A percentile compares a stretch with the other conserved stretches of the same genome.
phyloP scores from a whole-genome alignment of 2,113 vertebrate genomes.

The Cebidichthys violaceus region DNA sequence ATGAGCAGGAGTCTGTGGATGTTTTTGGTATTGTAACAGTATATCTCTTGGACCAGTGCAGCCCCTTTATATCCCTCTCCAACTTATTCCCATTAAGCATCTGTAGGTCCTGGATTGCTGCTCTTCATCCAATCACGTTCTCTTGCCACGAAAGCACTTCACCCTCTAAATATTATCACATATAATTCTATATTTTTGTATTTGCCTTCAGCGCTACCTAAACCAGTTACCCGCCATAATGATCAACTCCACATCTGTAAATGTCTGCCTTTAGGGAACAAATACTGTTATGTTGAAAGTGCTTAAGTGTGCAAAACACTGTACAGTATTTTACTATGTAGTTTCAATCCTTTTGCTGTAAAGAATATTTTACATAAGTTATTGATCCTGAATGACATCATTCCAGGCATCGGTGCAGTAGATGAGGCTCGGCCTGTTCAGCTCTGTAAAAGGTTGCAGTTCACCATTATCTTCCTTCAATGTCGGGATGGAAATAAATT shows the following conservation, averaged over 20 bases:
- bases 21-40: conserved; percentile 13
- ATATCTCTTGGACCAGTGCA: conserved; percentile 3
- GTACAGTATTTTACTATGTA: conserved; percentile 78
- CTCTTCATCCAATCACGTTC: conserved; percentile 37
- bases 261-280: conserved; percentile 27
- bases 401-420: conserved; percentile 63
- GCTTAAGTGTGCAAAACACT: conserved; percentile 57
- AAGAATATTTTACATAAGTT: conserved; percentile 74
- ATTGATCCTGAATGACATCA: conserved; percentile 67
- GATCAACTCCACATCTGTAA: conserved; percentile 47
- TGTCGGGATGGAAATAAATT: conserved; percentile 72
- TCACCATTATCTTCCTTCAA: conserved; percentile 24
- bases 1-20: background rate
- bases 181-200: conserved; percentile 71
- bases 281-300: conserved; percentile 43
- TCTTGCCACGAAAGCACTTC: conserved; percentile 26
- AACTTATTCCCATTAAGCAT: background rate
- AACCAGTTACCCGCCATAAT: conserved; percentile 8
- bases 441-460: conserved; percentile 26
- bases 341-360: conserved; percentile 60
- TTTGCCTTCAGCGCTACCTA: conserved; percentile 35
- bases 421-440: conserved; percentile 18
- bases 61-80: background rate
- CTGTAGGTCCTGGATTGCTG: conserved; percentile 25
- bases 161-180: conserved; percentile 21